A percentile compares a stretch with the other conserved stretches of the same genome.
Evolutionary conservation across 1,140 invertebrate species (phyloP).

Genomic region (Tetragonula clypearis): DNA sequence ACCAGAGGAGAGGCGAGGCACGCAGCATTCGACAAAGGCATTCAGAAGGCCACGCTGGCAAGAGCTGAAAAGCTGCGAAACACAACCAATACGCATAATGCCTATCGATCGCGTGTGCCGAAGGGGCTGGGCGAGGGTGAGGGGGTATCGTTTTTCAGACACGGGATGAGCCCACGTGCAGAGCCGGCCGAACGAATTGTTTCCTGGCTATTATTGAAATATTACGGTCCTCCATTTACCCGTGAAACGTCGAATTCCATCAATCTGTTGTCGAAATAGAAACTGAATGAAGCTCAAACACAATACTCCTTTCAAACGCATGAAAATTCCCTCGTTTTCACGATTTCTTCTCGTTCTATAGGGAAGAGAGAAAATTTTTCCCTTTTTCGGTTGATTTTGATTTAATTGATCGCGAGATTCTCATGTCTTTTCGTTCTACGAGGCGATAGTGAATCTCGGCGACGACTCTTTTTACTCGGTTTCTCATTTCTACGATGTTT

Average conservation of each 20-base stretch:
- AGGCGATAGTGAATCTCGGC: background rate
- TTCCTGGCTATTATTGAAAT: conserved; percentile 5
- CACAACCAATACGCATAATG: conserved; percentile 17
- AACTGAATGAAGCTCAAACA: background rate
- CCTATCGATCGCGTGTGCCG: background rate
- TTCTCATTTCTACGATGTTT: no score
- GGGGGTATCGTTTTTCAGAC: background rate
- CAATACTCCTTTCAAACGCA: background rate
- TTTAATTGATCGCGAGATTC: background rate
- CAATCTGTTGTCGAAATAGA: background rate
- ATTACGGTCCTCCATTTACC: conserved; percentile 10
- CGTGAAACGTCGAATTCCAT: conserved; percentile 10
- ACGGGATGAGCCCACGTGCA: background rate
- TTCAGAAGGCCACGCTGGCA: background rate
- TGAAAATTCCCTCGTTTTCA: background rate
- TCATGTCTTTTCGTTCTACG: background rate
- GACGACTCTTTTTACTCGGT: no score
- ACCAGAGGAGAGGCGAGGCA: background rate
- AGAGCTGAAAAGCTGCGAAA: background rate
- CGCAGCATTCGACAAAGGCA: background rate
- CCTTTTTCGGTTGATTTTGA: background rate
- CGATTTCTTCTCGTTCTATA: background rate
- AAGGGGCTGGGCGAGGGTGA: background rate
- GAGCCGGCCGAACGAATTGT: background rate
- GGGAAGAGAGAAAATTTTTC: no score